Conservation (phyloP, 2,888 invertebrate genomes). For the Diadromus collaris region DNA sequence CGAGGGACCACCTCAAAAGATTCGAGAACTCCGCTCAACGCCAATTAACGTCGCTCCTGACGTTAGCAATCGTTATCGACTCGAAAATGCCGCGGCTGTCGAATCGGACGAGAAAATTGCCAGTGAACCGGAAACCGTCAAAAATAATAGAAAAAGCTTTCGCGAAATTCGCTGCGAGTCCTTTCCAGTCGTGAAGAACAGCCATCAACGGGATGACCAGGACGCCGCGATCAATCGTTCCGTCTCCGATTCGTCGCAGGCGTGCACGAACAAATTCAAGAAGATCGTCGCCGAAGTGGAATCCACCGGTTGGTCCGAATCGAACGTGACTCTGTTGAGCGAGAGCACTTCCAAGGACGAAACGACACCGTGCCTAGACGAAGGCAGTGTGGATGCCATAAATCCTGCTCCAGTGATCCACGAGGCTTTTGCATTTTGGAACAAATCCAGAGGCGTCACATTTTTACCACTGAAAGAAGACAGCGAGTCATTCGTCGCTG, state of each 20-base stretch:
- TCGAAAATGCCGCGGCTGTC: not conserved
- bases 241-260: slow-evolving; percentile 63
- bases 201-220: not conserved
- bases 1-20: slow-evolving; percentile 62
- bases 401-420: not conserved
- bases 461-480: slow-evolving; percentile 28
- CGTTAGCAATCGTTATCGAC: not conserved
- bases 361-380: not conserved
- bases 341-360: not conserved
- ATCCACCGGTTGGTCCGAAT: slow-evolving; percentile 46
- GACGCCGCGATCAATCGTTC: slow-evolving; percentile 24
- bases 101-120: not conserved
- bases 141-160: not conserved
- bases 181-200: slow-evolving; percentile 57
- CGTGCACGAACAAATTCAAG: slow-evolving; percentile 62
- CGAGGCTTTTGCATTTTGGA: not conserved
- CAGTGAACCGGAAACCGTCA: not conserved
- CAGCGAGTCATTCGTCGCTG: not conserved
- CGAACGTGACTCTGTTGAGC: slow-evolving; percentile 16
- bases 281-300: slow-evolving; percentile 63
- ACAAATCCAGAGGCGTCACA: slow-evolving; percentile 44
- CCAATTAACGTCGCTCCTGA: slow-evolving; percentile 8
- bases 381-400: not conserved
- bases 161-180: slow-evolving; percentile 58
- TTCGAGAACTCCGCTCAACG: slow-evolving; percentile 7